Base-by-base conservation (phyloP, 2,888 invertebrate genomes). In the Andrena bucephala region DNA sequence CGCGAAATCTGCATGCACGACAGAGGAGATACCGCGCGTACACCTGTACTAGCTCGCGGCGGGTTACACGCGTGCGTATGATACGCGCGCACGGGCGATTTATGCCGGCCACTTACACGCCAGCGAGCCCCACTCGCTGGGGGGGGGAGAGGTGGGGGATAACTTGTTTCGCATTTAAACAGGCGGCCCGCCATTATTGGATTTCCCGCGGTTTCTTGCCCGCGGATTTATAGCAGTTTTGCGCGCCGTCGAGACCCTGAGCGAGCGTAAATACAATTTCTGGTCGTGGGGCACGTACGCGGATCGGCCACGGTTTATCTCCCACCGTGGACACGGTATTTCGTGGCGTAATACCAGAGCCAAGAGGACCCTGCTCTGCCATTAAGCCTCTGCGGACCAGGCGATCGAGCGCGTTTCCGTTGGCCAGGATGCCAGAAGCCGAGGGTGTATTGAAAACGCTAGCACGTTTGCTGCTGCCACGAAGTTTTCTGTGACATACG, bases 1-100 rank as follows among this genome's bases (percentile, higher is more conserved):
- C 73, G 54, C 13, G 68, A 85, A 86, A 79, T 86, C 74, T 71
- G 50, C 62, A 72, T 79, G 42, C 67, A 79, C 63, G 63, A 60
- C 31, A 8, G 33, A 29, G 54, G 75, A 54, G 63, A 73, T 59
- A 33, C 60, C n/a, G 29, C 62, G 65, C 24, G 57, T 7, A 31
- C 66, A 76, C 20, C 33, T 8, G 59, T 36, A 72, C 36, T n/a
- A 5, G 16, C 24, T 7, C 24, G 27, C 42, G 10, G 36, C 42
- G n/a, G 59, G 27, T 54, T 31, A n/a, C 50, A 71, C 24, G 29
- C 33, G 24, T 29, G 62, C 31, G 62, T 77, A 67, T 54, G 67
- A 76, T 62, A 67, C 63, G 57, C 36, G 42, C 4, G 2, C 63
- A 48, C 36, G 31, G 7, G 57, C 66, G 69, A 73, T 81, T 73